Conservation (phyloP, 1,140 invertebrate genomes). For the Linepithema humile region DNA sequence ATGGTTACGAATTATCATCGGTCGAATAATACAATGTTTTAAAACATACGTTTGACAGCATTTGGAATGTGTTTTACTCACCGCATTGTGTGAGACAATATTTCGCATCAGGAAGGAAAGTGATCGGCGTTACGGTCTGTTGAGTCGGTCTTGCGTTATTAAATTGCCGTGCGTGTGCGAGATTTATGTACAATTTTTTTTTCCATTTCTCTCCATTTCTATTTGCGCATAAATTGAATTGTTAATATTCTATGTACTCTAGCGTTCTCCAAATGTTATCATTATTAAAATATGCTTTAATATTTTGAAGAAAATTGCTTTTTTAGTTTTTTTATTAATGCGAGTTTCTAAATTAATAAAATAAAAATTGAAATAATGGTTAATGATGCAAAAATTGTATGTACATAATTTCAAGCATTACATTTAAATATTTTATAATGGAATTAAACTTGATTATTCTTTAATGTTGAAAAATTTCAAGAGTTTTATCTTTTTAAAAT, state of each 20-base stretch:
- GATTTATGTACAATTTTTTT: constrained; percentile 12
- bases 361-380: neutral
- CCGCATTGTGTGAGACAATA: neutral
- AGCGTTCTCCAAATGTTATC: neutral
- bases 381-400: neutral
- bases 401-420: neutral
- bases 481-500: too few relatives aligned
- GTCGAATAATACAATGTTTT: neutral
- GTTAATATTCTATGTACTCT: neutral
- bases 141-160: constrained; percentile 8
- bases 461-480: neutral
- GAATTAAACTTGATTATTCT: neutral
- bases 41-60: neutral
- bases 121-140: constrained; percentile 7
- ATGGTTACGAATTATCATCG: constrained; percentile 3
- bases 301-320: neutral
- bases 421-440: neutral
- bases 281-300: neutral
- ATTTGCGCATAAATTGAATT: neutral
- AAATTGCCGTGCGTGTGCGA: neutral
- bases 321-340: neutral
- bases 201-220: neutral
- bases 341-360: neutral
- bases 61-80: neutral
- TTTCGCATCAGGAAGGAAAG: constrained; percentile 22